A percentile compares a stretch with the other conserved stretches of the same genome.
Evolutionary conservation across 2,113 vertebrate genomes (phyloP).

Genomic region (Takifugu bimaculatus): DNA sequence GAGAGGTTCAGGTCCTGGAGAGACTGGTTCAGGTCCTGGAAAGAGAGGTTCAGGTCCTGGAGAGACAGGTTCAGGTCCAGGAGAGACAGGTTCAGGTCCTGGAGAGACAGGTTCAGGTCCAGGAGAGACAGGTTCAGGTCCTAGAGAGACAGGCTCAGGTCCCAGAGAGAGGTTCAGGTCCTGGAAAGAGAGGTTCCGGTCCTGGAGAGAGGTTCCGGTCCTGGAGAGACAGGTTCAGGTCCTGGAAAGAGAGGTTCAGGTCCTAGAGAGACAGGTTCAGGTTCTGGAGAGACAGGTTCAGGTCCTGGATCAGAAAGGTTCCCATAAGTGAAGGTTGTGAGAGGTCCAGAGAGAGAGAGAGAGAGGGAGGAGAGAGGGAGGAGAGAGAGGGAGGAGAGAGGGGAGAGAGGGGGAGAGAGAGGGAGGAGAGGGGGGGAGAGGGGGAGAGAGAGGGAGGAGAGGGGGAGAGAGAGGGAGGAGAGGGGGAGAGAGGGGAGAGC

Average conservation of each 20-base stretch:
- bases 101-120: too few species aligned
- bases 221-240: background rate
- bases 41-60: too few species aligned
- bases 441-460: constrained; percentile 4
- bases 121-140: too few species aligned
- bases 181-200: too few species aligned
- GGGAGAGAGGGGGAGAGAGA: background rate
- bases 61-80: too few species aligned
- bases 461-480: constrained; percentile 13
- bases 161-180: too few species aligned
- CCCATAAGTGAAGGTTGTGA: constrained; percentile 16
- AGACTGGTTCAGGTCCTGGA: too few species aligned
- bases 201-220: background rate
- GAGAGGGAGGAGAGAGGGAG: too few species aligned
- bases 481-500: constrained; percentile 49
- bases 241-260: background rate
- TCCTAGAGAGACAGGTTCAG: constrained; percentile 13
- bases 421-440: background rate
- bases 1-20: too few species aligned
- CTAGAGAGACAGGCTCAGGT: too few species aligned
- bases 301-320: constrained; percentile 21
- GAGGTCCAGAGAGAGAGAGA: constrained; percentile 23
- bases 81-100: too few species aligned
- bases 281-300: constrained; percentile 13
- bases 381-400: constrained; percentile 3